Evolutionary conservation across 1,140 invertebrate genomes (phyloP).

Genomic region (Musca vetustissima): DNA sequence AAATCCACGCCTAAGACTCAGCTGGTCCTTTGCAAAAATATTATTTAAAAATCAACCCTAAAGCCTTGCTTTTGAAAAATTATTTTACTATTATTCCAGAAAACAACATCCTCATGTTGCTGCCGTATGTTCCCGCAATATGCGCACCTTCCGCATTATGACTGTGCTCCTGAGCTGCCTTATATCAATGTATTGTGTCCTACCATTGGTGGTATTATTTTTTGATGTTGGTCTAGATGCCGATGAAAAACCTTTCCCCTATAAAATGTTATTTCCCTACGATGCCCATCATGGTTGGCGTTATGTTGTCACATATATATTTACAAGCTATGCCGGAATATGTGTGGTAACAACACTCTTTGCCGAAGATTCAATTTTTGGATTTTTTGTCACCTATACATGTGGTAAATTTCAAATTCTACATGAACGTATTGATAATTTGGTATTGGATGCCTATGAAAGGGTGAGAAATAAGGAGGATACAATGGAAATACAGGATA

Average conservation of each 20-base stretch:
- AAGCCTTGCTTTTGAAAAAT: neutral
- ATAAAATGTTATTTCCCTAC: conserved; percentile 51
- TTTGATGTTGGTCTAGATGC: conserved; percentile 27
- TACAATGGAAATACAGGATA: neutral
- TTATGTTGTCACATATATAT: conserved; percentile 45
- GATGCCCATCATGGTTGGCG: conserved; percentile 39
- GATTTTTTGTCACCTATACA: conserved; percentile 50
- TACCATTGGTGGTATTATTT: conserved; percentile 45
- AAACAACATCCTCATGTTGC: conserved; percentile 30
- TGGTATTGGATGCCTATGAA: conserved; percentile 27
- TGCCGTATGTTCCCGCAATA: conserved; percentile 35
- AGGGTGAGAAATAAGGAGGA: neutral
- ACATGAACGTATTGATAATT: conserved; percentile 37
- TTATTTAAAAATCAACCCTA: no score
- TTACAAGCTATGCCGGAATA: conserved; percentile 49
- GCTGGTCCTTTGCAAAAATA: no score
- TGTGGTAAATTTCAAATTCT: conserved; percentile 49
- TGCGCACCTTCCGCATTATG: conserved; percentile 45
- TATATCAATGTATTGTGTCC: conserved; percentile 48
- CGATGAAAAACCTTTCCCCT: conserved; percentile 47
- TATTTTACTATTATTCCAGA: conserved; percentile 10
- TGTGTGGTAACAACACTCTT: conserved; percentile 54
- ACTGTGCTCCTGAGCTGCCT: conserved; percentile 41
- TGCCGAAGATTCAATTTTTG: conserved; percentile 50
- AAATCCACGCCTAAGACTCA: no score